Evolutionary conservation across 2,797 vertebrate species (phyloP), one percentile per base, ranked within the genome.

Genomic region (Notolepis coatsorum): DNA sequence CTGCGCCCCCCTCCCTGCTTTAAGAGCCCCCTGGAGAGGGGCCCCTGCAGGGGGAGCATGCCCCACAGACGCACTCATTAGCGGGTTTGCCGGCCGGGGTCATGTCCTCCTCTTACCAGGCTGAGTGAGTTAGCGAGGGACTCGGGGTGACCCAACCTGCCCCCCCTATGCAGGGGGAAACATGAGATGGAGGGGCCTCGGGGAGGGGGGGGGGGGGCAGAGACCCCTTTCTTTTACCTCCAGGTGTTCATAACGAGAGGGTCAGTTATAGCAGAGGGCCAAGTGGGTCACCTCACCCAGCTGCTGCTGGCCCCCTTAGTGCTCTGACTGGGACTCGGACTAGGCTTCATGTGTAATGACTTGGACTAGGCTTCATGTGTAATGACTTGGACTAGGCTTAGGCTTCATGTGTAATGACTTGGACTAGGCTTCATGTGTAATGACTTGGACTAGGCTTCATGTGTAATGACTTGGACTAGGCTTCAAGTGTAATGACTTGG

Each of bases 1-100:
- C 61, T 21, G 59, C 54, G 68, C 62, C 68, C 49, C 23, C 10
- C 56, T 55, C 68, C 65, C 37, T 1, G 65, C 7, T 86, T 85
- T 84, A 84, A 82, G 66, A 17, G 50, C 15, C 77, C 70, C 71
- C 65, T 35, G 42, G 80, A 67, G 75, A 81, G 82, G 84, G 85
- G 81, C 82, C 80, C 77, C 52, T 66, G 1, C 7, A 20, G 2
- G 67, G 75, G 82, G 68, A 51, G 35, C 47, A 12, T 62, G 33
- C 57, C 74, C 79, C 71, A 7, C 28, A 51, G 28, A 51, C n/a
- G 28, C 17, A 10, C 28, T 33, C 30, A 33, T 7, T 35, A 51
- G 18, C 2, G 28, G 17, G 17, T 17, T 20, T 17, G 48, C 28
- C 15, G 17, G 25, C 28, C 48, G 31, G 27, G 31, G 27, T 31